phyloP scores from a whole-genome alignment of 2,797 vertebrate species.

The Petrocephalus sullivani region DNA sequence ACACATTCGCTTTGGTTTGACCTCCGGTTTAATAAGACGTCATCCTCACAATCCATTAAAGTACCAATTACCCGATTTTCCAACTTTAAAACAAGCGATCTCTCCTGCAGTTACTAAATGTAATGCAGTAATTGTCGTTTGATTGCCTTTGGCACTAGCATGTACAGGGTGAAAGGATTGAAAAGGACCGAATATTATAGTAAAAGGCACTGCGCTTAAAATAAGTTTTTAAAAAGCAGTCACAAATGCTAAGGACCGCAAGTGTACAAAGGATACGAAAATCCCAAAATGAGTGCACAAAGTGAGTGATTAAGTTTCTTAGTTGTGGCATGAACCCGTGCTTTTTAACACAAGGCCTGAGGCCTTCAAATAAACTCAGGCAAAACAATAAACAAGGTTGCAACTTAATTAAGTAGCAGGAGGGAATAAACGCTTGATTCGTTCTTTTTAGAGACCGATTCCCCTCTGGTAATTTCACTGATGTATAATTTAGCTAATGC shows the following conservation, averaged over 20 bases:
- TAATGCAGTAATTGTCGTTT: neutral
- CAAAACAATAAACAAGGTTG: neutral
- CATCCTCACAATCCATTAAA: neutral
- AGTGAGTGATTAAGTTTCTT: neutral
- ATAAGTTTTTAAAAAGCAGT: neutral
- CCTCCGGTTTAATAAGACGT: neutral
- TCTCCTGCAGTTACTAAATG: neutral
- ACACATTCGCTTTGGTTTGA: neutral
- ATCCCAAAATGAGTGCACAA: neutral
- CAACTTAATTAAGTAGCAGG: neutral
- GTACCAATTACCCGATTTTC: neutral
- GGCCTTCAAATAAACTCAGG: neutral
- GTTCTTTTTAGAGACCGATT: constrained; percentile 5
- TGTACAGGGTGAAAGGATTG: neutral
- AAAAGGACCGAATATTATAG: neutral
- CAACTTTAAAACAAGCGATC: neutral
- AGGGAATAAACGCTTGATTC: constrained; percentile 3
- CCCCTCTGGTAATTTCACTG: constrained; percentile 31
- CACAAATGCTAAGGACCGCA: neutral
- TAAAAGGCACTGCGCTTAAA: neutral
- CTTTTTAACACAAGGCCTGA: neutral
- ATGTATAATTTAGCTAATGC: constrained; percentile 35
- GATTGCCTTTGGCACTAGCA: neutral
- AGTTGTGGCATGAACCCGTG: neutral
- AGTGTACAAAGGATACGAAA: neutral